Evolutionary conservation across 2,113 vertebrate species (phyloP).

Genomic region (Pelusios castaneus): DNA sequence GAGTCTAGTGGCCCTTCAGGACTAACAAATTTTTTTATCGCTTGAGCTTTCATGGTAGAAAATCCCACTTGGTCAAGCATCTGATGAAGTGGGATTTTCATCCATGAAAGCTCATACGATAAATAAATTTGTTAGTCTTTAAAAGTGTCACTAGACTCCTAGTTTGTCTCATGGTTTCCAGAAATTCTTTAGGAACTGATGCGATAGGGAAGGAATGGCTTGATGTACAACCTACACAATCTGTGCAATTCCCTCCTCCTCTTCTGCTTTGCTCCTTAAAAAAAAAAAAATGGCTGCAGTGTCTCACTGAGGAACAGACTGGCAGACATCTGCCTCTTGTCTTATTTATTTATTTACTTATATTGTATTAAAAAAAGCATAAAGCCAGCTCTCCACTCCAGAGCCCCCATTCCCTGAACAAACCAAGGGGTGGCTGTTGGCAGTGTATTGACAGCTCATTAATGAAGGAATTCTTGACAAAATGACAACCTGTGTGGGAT

Average conservation of each 20-base stretch:
- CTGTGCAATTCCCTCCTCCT: conserved; percentile 29
- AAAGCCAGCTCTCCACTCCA: conserved; percentile 78
- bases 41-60: too few species aligned
- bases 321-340: conserved; percentile 83
- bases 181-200: background rate
- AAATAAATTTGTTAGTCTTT: too few species aligned
- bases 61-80: too few species aligned
- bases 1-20: too few species aligned
- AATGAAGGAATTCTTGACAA: conserved; percentile 85
- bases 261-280: conserved; percentile 42
- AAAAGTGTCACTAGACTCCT: too few species aligned
- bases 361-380: conserved; percentile 11
- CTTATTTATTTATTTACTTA: conserved; percentile 71
- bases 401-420: conserved; percentile 75
- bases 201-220: background rate
- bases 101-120: too few species aligned
- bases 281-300: conserved; percentile 39
- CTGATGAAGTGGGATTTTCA: too few species aligned
- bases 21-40: too few species aligned
- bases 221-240: background rate
- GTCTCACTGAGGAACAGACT: conserved; percentile 82
- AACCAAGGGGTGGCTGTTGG: conserved; percentile 83
- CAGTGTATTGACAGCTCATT: conserved; percentile 84
- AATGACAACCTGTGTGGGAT: conserved; percentile 83
- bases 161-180: background rate